Conservation (phyloP, 1,140 invertebrate genomes). For the Adoxophyes honmai region DNA sequence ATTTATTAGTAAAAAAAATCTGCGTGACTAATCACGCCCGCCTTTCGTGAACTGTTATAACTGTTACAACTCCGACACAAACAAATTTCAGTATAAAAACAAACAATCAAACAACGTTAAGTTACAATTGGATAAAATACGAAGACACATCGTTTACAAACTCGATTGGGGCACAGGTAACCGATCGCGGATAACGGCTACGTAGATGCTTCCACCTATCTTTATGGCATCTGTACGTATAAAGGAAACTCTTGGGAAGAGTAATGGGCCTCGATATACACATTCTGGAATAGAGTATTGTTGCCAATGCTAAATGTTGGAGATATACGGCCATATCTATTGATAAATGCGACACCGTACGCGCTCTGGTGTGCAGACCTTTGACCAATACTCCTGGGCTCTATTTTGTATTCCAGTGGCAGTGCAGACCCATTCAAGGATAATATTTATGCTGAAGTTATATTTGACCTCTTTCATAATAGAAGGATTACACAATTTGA, state of each 20-base stretch:
- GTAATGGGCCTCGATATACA: conserved; percentile 53
- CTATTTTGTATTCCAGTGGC: background rate
- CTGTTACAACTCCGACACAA: no score
- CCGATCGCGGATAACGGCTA: conserved; percentile 36
- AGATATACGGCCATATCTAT: conserved; percentile 25
- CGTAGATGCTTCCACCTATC: conserved; percentile 40
- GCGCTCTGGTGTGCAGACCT: background rate
- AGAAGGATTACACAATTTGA: no score
- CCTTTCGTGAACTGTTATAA: no score
- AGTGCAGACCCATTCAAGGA: no score
- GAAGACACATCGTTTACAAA: conserved; percentile 20
- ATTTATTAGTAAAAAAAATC: no score
- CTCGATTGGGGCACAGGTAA: conserved; percentile 38
- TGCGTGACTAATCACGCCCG: no score
- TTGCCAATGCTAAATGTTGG: conserved; percentile 41
- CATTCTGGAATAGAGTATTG: conserved; percentile 45
- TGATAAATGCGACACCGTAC: conserved; percentile 8
- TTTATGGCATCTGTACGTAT: conserved; percentile 56
- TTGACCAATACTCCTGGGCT: conserved; percentile 2
- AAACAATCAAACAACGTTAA: conserved; percentile 2
- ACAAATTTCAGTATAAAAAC: background rate
- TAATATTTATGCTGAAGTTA: no score
- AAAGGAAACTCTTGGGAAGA: conserved; percentile 51
- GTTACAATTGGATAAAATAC: conserved; percentile 14
- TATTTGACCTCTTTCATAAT: no score